phyloP scores from a whole-genome alignment of 1,140 invertebrate species.

The Stenopsyche tienmushanensis region DNA sequence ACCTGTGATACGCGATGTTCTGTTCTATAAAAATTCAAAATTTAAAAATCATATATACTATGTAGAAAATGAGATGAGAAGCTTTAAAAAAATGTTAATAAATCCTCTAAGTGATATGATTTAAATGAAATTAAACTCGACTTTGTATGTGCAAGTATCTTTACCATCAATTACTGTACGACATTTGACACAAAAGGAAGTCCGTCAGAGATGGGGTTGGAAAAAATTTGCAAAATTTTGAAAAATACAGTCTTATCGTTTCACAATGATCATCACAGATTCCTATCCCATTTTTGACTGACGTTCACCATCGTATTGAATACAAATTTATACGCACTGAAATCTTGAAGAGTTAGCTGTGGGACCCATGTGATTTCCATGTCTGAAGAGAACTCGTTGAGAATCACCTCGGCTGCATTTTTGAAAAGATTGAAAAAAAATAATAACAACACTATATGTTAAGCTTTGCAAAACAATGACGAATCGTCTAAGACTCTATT shows the following conservation, averaged over 20 bases:
- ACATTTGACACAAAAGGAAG: conserved; percentile 8
- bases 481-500: no score
- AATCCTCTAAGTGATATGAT: no score
- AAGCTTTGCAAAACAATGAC: background rate
- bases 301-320: conserved; percentile 20
- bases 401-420: conserved; percentile 63
- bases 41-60: no score
- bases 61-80: no score
- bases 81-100: no score
- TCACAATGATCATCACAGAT: conserved; percentile 37
- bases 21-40: no score
- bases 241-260: conserved; percentile 1
- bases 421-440: conserved; percentile 7
- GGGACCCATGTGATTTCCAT: conserved; percentile 67
- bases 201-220: conserved; percentile 21
- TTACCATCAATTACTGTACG: no score
- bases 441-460: background rate
- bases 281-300: conserved; percentile 42
- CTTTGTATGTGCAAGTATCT: no score
- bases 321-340: conserved; percentile 47
- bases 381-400: conserved; percentile 70
- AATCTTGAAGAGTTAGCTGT: conserved; percentile 58
- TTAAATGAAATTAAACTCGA: no score
- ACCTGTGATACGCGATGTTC: no score
- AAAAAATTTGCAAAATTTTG: background rate